Conservation (phyloP, 1,140 invertebrate species). For the Heliothis subflexa region DNA sequence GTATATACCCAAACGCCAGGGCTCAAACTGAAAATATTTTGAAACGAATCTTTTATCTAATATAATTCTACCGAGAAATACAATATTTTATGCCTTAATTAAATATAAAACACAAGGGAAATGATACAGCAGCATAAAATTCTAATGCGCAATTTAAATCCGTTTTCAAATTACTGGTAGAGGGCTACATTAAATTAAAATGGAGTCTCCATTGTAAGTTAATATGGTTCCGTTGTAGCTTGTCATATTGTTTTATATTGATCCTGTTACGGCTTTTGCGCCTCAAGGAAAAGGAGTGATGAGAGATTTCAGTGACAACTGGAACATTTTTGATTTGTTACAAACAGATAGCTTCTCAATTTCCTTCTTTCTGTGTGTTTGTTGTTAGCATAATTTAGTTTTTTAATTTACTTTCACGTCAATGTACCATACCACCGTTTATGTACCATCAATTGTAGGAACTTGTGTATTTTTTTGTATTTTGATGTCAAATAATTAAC, state of each 20-base stretch:
- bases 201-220: slow-evolving; percentile 26
- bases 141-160: slow-evolving; percentile 40
- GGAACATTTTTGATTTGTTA: not conserved
- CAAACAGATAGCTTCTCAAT: too few relatives aligned
- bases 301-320: not conserved
- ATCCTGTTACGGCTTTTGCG: not conserved
- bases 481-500: too few relatives aligned
- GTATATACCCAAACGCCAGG: not conserved
- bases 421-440: too few relatives aligned
- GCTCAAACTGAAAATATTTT: too few relatives aligned
- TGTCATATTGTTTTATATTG: not conserved
- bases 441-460: too few relatives aligned
- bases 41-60: too few relatives aligned
- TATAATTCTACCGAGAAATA: too few relatives aligned
- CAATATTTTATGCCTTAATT: not conserved
- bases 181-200: not conserved
- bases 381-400: too few relatives aligned
- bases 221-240: slow-evolving; percentile 3
- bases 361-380: too few relatives aligned
- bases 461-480: too few relatives aligned
- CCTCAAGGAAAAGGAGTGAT: not conserved
- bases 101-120: slow-evolving; percentile 47
- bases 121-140: slow-evolving; percentile 50
- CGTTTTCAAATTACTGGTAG: slow-evolving; percentile 7
- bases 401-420: too few relatives aligned